Evolutionary conservation across 92 coral and sea anemone species (phyloP).

Genomic region (Palythoa heliodiscus): DNA sequence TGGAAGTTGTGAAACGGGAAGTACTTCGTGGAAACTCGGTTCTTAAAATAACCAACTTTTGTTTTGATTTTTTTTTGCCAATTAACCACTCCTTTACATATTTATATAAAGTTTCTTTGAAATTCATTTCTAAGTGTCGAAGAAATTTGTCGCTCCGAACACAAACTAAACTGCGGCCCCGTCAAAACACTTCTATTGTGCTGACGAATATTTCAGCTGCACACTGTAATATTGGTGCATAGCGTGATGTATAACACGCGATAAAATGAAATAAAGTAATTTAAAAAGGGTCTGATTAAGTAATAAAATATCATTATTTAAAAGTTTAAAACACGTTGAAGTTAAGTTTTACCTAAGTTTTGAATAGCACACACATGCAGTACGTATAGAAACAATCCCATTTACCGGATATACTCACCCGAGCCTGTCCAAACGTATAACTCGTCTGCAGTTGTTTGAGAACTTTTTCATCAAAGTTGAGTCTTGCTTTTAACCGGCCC

Average conservation of each 20-base stretch:
- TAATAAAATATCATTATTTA: too few relatives aligned
- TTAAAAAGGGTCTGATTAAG: too few relatives aligned
- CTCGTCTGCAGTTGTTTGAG: slow-evolving; percentile 21
- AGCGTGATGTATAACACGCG: too few relatives aligned
- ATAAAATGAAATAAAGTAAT: too few relatives aligned
- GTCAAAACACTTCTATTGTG: too few relatives aligned
- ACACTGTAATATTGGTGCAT: not conserved
- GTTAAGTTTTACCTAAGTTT: too few relatives aligned
- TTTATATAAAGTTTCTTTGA: not conserved
- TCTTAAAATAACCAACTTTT: not conserved
- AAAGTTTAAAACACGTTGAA: not conserved
- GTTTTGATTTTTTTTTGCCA: not conserved
- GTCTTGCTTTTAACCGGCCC: slow-evolving; percentile 48
- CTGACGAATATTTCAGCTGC: not conserved
- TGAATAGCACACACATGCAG: too few relatives aligned
- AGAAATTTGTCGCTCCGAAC: too few relatives aligned
- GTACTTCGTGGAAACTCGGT: not conserved
- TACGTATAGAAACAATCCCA: not conserved
- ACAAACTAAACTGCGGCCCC: too few relatives aligned
- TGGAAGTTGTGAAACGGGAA: not conserved
- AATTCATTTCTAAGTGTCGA: too few relatives aligned
- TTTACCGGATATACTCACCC: not conserved
- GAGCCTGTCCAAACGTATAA: not conserved
- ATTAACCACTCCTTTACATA: not conserved
- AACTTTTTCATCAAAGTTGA: slow-evolving; percentile 48